phyloP scores from a whole-genome alignment of 1,140 invertebrate genomes.

The Fopius arisanus region DNA sequence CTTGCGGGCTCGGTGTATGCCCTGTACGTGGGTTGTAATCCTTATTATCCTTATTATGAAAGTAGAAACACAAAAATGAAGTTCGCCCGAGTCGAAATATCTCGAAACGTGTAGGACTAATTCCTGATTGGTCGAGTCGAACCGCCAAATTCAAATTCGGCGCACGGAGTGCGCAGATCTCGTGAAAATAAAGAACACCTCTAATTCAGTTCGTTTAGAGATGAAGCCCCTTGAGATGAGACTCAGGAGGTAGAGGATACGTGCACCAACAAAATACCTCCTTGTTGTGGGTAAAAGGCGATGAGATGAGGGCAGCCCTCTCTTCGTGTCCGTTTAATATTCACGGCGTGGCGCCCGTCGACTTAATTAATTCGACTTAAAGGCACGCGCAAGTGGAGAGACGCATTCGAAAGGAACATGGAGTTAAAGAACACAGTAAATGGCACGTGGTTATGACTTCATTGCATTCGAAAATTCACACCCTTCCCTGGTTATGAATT shows the following conservation, averaged over 20 bases:
- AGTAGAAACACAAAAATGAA: too few relatives aligned
- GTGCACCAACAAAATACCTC: background rate
- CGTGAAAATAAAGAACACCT: constrained; percentile 2
- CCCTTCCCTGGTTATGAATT: background rate
- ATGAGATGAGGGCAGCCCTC: constrained; percentile 20
- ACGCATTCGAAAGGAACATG: constrained; percentile 5
- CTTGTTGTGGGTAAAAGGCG: background rate
- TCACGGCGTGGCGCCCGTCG: constrained; percentile 34
- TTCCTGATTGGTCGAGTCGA: too few relatives aligned
- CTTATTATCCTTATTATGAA: too few relatives aligned
- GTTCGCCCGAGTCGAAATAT: too few relatives aligned
- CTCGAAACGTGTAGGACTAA: too few relatives aligned
- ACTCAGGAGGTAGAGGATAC: background rate
- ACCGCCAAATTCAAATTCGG: too few relatives aligned
- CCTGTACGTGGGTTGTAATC: background rate
- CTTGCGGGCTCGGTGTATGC: background rate
- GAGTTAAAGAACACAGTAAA: constrained; percentile 24
- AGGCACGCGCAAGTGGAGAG: constrained; percentile 18
- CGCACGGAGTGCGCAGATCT: too few relatives aligned
- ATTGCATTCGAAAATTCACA: background rate
- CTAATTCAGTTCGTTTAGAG: background rate
- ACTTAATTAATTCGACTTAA: constrained; percentile 47
- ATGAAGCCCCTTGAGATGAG: background rate
- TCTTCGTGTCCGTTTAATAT: constrained; percentile 40
- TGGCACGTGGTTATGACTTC: constrained; percentile 16